These are phyloP conservation scores for Atrichornis clamosus DNA, from an alignment of 2,113 vertebrate genomes.

Conservation along the genomic window DNA sequence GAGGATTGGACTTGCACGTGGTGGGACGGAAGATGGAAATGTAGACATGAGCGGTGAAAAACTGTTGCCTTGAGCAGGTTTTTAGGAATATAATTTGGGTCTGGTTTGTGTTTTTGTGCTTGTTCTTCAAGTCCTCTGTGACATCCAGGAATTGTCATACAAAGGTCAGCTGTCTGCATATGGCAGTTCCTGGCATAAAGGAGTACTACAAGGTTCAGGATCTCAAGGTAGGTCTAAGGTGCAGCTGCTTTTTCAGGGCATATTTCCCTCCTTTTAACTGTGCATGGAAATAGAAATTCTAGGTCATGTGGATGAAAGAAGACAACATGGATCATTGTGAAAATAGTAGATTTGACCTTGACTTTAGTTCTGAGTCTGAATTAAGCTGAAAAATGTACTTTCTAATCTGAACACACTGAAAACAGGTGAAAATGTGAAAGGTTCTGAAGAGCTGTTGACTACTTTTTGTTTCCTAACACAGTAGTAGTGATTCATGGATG, in stretches of 20 bases:
- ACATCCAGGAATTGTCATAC: rapidly evolving
- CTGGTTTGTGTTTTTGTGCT: neutral
- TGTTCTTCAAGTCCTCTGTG: rapidly evolving
- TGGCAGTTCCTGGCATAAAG: neutral
- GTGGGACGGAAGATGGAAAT: neutral
- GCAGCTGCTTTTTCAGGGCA: neutral
- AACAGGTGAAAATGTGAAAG: neutral
- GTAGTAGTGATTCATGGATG: neutral
- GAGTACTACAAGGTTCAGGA: neutral
- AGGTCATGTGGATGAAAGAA: neutral
- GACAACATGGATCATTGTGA: neutral
- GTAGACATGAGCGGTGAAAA: neutral
- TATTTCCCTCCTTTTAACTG: neutral
- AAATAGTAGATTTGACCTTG: neutral
- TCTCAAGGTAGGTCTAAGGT: neutral
- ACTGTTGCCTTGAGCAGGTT: neutral
- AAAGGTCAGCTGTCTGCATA: neutral
- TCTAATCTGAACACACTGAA: neutral
- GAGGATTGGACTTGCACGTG: neutral
- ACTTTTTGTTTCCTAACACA: neutral
- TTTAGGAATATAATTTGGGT: neutral
- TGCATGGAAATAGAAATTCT: neutral
- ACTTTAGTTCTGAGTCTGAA: neutral
- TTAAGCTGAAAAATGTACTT: neutral
- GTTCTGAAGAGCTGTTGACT: neutral